phyloP scores from a whole-genome alignment of 1,140 invertebrate genomes.

The Kradibia gibbosae region DNA sequence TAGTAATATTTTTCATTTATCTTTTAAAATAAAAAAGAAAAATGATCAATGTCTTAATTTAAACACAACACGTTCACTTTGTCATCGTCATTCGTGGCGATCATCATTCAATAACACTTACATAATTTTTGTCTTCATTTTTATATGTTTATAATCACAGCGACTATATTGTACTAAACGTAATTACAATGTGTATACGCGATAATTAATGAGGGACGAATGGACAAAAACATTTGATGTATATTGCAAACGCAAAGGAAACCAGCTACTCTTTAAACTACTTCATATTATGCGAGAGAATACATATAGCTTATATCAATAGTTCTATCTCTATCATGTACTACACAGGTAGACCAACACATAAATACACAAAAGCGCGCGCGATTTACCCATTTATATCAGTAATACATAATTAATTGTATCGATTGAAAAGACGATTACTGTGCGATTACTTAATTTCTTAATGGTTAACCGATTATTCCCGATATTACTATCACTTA shows the following conservation, averaged over 20 bases:
- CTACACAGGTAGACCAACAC: conserved; percentile 42
- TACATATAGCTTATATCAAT: conserved; percentile 43
- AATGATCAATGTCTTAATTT: conserved; percentile 22
- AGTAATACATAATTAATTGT: conserved; percentile 41
- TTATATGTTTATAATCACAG: conserved; percentile 10
- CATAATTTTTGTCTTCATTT: conserved; percentile 15
- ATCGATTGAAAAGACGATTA: conserved; percentile 34
- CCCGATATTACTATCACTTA: conserved; percentile 41
- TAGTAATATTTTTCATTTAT: not conserved
- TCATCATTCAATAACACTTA: conserved; percentile 14
- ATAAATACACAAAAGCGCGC: conserved; percentile 36
- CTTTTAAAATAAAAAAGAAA: not conserved
- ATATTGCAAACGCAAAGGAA: not conserved
- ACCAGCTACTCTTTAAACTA: conserved; percentile 11
- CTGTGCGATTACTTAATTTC: conserved; percentile 19
- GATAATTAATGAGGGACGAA: conserved; percentile 52
- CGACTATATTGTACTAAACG: conserved; percentile 29
- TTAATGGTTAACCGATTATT: conserved; percentile 38
- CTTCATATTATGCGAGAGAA: conserved; percentile 12
- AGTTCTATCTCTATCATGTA: conserved; percentile 41
- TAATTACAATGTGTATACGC: conserved; percentile 63
- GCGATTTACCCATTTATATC: conserved; percentile 44
- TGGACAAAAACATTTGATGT: conserved; percentile 5
- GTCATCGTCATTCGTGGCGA: conserved; percentile 12
- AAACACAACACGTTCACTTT: not conserved